phyloP scores from a whole-genome alignment of 1,140 invertebrate genomes.

The Heliconius melpomene region DNA sequence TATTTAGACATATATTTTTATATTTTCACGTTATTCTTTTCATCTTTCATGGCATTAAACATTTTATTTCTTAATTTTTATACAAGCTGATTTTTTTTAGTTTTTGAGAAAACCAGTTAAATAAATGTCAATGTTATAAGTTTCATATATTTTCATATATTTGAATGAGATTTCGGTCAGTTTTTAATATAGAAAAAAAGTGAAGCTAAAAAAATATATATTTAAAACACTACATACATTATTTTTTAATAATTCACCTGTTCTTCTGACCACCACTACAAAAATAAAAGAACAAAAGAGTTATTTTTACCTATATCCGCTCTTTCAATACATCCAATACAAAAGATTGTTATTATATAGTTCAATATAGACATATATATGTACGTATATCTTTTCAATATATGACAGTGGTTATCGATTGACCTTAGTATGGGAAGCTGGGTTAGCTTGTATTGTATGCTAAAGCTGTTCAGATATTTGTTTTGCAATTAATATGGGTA shows the following conservation, averaged over 20 bases:
- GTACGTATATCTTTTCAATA: neutral
- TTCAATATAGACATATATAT: neutral
- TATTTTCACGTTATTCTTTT: too few relatives aligned
- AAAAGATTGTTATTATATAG: neutral
- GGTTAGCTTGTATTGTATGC: slow-evolving; percentile 24
- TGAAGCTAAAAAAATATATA: too few relatives aligned
- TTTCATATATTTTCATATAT: too few relatives aligned
- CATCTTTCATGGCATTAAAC: too few relatives aligned
- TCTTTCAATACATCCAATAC: neutral
- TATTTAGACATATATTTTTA: too few relatives aligned
- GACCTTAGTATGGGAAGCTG: slow-evolving; percentile 27
- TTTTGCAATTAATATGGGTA: neutral
- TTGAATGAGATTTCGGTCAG: too few relatives aligned
- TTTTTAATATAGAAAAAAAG: too few relatives aligned
- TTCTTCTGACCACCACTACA: neutral
- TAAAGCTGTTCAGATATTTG: slow-evolving; percentile 26
- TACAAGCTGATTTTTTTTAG: too few relatives aligned
- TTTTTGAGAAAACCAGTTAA: too few relatives aligned
- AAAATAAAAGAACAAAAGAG: neutral
- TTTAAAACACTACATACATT: too few relatives aligned
- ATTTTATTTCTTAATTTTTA: too few relatives aligned
- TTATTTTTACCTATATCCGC: slow-evolving; percentile 1
- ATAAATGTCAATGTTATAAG: too few relatives aligned
- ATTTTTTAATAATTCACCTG: neutral
- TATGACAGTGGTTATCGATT: slow-evolving; percentile 30